These are phyloP conservation scores for Planococcus citri DNA, from an alignment of 1,140 invertebrate genomes.

Conservation along the genomic window DNA sequence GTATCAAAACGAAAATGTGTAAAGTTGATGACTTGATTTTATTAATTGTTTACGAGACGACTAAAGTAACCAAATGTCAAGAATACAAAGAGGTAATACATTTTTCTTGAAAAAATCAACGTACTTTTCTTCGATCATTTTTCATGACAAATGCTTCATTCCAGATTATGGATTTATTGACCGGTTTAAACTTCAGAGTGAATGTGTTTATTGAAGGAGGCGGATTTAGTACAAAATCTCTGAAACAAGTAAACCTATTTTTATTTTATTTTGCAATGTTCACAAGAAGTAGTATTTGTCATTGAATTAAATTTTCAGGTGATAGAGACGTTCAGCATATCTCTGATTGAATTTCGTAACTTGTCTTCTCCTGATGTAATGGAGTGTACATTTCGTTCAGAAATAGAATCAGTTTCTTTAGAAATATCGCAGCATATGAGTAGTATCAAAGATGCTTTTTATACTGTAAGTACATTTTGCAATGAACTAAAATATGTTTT, in stretches of 20 bases:
- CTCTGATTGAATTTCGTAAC: not conserved
- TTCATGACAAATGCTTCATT: not conserved
- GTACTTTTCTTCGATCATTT: not conserved
- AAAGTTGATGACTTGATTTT: not conserved
- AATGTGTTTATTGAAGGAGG: not conserved
- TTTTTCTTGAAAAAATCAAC: not conserved
- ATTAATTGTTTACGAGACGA: not conserved
- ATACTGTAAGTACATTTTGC: not conserved
- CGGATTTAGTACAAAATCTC: not conserved
- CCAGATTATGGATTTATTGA: not conserved
- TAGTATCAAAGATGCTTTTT: conserved; percentile 5
- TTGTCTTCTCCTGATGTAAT: not conserved
- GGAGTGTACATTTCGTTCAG: not conserved
- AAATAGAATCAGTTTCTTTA: not conserved
- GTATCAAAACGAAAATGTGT: not conserved
- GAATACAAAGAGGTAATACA: not conserved
- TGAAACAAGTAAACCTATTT: not conserved
- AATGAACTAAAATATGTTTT: not conserved
- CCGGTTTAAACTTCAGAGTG: not conserved
- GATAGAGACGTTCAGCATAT: not conserved
- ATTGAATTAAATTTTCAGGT: not conserved
- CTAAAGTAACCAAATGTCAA: not conserved
- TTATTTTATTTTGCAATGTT: not conserved
- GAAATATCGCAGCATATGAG: not conserved
- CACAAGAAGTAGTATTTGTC: no score